Base-by-base conservation (phyloP, 2,113 vertebrate genomes). In the Maccullochella peelii region DNA sequence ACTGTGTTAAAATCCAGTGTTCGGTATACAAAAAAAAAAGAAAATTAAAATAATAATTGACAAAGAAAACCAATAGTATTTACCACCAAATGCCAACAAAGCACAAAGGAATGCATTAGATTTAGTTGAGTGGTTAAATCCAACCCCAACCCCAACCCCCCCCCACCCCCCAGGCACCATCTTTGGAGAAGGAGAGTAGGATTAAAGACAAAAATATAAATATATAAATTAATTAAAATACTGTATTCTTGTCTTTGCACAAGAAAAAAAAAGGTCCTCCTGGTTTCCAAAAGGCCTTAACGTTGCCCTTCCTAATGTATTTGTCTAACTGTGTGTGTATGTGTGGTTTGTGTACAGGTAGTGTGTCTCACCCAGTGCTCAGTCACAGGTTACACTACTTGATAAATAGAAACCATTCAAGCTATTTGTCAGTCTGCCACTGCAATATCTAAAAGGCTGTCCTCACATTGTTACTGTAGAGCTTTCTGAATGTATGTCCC, bases 1-100 rank as follows among this genome's bases (percentile, higher is more conserved):
- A 88, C 86, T 86, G 76, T 91, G 90, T 92, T 88, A 90, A 84
- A 82, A 89, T 77, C 18, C 73, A 91, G 76, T 44, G 70, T 50
- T 82, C 78, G 54, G 83, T 93, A 66, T 59, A 63, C 80, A 78
- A 70, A 83, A 80, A 89, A 81, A 77, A 59, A 78, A 80, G 75
- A 36, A 68, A 82, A 85, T 80, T 84, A 59, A 80, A 88, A 89
- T 76, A 90, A 78, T 84, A 77, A 83, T 75, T 80, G 69, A 83
- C 77, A 89, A 88, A 88, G 80, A 85, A 87, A 88, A 86, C 73
- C 63, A 63, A 70, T 59, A 47, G 25, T 71, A 77, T 87, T 87
- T 80, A 71, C 65, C 77, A 71, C 62, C 72, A 80, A 84, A 86
- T 87, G 71, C 67, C 77, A 82, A 85, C 68, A 50, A 59, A 92